These are phyloP conservation scores for Abrostola triplasia DNA, from an alignment of 2,888 invertebrate genomes.

Conservation along the genomic window DNA sequence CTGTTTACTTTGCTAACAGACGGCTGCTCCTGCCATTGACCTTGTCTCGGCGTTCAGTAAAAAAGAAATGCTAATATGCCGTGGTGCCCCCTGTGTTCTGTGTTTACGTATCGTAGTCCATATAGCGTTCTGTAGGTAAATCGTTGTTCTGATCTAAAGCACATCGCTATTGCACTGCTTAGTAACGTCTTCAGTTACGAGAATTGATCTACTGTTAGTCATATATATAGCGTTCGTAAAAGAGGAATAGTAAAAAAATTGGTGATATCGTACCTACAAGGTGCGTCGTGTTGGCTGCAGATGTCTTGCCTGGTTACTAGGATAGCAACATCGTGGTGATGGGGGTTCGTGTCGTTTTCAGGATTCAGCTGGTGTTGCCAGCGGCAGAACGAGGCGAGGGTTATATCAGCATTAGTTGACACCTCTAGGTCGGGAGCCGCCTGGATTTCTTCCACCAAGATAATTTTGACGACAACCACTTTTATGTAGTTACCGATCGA, in stretches of 20 bases:
- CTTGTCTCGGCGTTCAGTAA: slow-evolving; percentile 76
- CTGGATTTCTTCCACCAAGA: slow-evolving; percentile 91
- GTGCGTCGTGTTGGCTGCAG: slow-evolving; percentile 89
- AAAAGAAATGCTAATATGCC: slow-evolving; percentile 68
- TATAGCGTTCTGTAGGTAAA: slow-evolving; percentile 13
- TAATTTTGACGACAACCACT: slow-evolving; percentile 95
- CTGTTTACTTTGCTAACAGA: slow-evolving; percentile 82
- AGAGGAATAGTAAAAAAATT: slow-evolving; percentile 3
- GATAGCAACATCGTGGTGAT: slow-evolving; percentile 97
- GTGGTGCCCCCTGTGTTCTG: slow-evolving; percentile 59
- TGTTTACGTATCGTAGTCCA: slow-evolving; percentile 23
- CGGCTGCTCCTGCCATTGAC: slow-evolving; percentile 83
- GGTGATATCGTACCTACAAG: slow-evolving; percentile 83
- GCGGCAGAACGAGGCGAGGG: slow-evolving; percentile 94
- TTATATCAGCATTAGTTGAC: slow-evolving; percentile 94
- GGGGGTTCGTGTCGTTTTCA: slow-evolving; percentile 92
- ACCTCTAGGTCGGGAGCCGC: slow-evolving; percentile 91
- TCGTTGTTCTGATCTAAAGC: too few species aligned
- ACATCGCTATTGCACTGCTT: too few species aligned
- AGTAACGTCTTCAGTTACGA: too few species aligned
- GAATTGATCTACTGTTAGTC: too few species aligned
- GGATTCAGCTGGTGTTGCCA: slow-evolving; percentile 94
- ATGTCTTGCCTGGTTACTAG: slow-evolving; percentile 94
- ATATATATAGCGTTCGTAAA: background rate
- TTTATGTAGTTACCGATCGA: slow-evolving; percentile 97